Percentiles rank a stretch among this genome's conserved stretches.
Evolutionary conservation across 2,888 invertebrate species (phyloP).

Genomic region (Trichopria drosophilae): DNA sequence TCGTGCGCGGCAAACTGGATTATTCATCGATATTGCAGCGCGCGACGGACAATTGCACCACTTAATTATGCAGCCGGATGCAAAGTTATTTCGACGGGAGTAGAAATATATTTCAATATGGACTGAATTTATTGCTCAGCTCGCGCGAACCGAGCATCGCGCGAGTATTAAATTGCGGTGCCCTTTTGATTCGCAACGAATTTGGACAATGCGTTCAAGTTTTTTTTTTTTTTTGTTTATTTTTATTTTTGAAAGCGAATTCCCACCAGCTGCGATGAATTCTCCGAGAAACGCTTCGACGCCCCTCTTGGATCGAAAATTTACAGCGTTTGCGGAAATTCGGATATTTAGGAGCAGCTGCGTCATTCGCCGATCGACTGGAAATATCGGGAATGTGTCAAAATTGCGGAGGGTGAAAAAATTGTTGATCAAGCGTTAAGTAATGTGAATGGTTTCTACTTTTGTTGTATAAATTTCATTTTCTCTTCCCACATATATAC

Average conservation of each 20-base stretch:
- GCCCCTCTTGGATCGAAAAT: too few relatives aligned
- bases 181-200: background rate
- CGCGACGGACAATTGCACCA: constrained; percentile 40
- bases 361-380: too few relatives aligned
- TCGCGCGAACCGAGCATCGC: constrained; percentile 1
- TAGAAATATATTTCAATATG: constrained; percentile 19
- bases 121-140: constrained; percentile 14
- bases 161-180: too few relatives aligned
- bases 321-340: too few relatives aligned
- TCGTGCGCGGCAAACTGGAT: constrained; percentile 19
- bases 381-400: too few relatives aligned
- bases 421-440: too few relatives aligned
- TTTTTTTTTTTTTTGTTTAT: constrained; percentile 2
- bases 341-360: too few relatives aligned
- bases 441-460: too few relatives aligned
- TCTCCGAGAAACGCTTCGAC: background rate
- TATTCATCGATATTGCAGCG: constrained; percentile 38
- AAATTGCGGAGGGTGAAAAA: too few relatives aligned
- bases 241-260: background rate
- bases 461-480: too few relatives aligned
- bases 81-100: constrained; percentile 17
- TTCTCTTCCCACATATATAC: too few relatives aligned
- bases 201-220: background rate
- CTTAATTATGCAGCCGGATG: constrained; percentile 42
- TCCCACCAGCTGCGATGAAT: background rate